A percentile compares a stretch with the other conserved stretches of the same genome.
These are phyloP conservation scores for Folsomia manolachei DNA, from an alignment of 2,888 invertebrate species.

Conservation along the genomic window DNA sequence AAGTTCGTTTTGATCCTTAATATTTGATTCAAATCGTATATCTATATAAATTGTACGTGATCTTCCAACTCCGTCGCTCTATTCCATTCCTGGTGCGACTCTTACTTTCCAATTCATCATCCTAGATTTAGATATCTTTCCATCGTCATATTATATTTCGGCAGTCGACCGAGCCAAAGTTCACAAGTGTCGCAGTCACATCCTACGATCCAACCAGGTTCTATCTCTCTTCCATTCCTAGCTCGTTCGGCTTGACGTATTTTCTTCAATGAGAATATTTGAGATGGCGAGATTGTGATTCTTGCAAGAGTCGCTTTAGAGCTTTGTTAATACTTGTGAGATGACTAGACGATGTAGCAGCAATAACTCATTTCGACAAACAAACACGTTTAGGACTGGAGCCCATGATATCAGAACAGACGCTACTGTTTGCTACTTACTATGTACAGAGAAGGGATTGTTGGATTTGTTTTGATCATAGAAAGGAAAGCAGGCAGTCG, in stretches of 20 bases:
- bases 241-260: neutral
- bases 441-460: too few species aligned
- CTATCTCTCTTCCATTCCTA: neutral
- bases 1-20: constrained; percentile 19
- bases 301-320: neutral
- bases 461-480: too few species aligned
- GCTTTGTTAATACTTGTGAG: constrained; percentile 3
- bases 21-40: constrained; percentile 23
- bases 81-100: neutral
- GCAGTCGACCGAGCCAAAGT: constrained; percentile 3
- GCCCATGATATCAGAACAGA: too few species aligned
- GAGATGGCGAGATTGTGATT: neutral
- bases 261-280: neutral
- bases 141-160: neutral
- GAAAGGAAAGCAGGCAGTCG: too few species aligned
- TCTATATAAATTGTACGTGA: constrained; percentile 17
- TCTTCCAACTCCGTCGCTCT: neutral
- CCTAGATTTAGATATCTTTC: constrained; percentile 6
- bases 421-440: too few species aligned
- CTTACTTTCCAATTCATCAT: constrained; percentile 15
- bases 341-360: neutral
- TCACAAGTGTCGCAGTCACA: neutral
- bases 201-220: neutral
- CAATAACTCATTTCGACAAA: constrained; percentile 15
- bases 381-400: too few species aligned